Base-by-base conservation (phyloP, 2,113 vertebrate genomes). In the Lagopus leucura region DNA sequence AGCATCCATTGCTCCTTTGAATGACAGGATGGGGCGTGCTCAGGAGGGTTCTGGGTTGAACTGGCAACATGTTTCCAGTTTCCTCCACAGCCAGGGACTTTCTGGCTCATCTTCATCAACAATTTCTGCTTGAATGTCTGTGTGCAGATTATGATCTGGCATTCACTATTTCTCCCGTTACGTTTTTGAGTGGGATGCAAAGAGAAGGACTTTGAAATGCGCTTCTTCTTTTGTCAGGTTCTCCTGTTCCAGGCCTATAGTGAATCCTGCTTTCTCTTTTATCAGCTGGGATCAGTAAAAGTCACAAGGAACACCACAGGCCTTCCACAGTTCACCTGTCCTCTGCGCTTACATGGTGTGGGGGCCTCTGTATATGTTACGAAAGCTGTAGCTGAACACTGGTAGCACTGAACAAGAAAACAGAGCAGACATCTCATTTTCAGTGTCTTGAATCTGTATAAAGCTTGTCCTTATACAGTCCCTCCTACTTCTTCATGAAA, bases 211-310 rank as follows among this genome's bases (percentile, higher is more conserved):
- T 86, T 61, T 61, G 54, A 28, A 15, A 24, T 38, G 10, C 22
- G n/a, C 6, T 10, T 70, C 69, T 65, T 67, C 6, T 50, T 50
- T 24, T 15, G n/a, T n/a, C 13, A 57, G 3, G 27, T 52, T 27
- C 36, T 7, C 32, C 5, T 5, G 73, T 81, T 34, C 15, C 17
- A 78, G 12, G 11, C 8, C 0, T 0, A 0, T 61, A 32, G 25
- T 25, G 79, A 72, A 43, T 69, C 24, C 19, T 47, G 8, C 13
- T 8, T 4, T 57, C 79, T 50, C 65, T 32, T 6, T 19, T 3
- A 87, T 28, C 36, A 52, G 3, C 11, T 8, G 72, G n/a, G 61
- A 25, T 43, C 61, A 6, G 58, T 54, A 2, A 4, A 74, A 80
- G 22, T 76, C 15, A 40, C 15, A 73, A 40, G 12, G 25, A 3